A percentile compares a stretch with the other conserved stretches of the same genome.
Evolutionary conservation across 2,888 invertebrate species (phyloP).

Genomic region (Melanostoma scalare): DNA sequence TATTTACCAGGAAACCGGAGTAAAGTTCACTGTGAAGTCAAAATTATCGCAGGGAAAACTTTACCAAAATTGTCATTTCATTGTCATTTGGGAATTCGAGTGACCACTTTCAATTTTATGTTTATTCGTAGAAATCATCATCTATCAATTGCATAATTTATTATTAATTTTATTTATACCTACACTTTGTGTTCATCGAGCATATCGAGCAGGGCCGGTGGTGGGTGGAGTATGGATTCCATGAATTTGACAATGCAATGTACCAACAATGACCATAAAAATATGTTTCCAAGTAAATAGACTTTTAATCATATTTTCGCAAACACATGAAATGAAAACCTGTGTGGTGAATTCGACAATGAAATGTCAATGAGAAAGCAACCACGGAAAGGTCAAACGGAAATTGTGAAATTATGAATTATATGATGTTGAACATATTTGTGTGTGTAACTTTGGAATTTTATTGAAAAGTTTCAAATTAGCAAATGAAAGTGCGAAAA

Average conservation of each 20-base stretch:
- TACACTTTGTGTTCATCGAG: background rate
- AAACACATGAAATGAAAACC: background rate
- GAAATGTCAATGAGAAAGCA: constrained; percentile 6
- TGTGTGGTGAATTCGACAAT: background rate
- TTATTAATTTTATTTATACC: background rate
- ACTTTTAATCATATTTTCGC: background rate
- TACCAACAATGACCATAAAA: background rate
- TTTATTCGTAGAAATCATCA: constrained; percentile 14
- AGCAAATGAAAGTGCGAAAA: no score
- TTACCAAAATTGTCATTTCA: background rate
- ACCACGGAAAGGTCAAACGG: constrained; percentile 40
- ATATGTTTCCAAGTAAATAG: no score
- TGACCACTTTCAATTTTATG: constrained; percentile 12
- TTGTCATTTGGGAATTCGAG: background rate
- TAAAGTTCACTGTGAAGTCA: background rate
- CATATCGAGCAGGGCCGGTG: background rate
- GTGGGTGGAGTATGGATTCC: no score
- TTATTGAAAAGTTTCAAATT: no score
- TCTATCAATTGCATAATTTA: background rate
- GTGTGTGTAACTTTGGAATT: no score
- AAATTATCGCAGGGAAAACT: background rate
- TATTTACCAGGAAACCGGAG: background rate
- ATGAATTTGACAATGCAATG: constrained; percentile 1
- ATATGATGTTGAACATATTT: no score
- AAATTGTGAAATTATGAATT: constrained; percentile 18